Percentiles rank a stretch among this genome's conserved stretches.
Conservation (phyloP, 2,888 invertebrate genomes). For the Neocrepidodera transversa region DNA sequence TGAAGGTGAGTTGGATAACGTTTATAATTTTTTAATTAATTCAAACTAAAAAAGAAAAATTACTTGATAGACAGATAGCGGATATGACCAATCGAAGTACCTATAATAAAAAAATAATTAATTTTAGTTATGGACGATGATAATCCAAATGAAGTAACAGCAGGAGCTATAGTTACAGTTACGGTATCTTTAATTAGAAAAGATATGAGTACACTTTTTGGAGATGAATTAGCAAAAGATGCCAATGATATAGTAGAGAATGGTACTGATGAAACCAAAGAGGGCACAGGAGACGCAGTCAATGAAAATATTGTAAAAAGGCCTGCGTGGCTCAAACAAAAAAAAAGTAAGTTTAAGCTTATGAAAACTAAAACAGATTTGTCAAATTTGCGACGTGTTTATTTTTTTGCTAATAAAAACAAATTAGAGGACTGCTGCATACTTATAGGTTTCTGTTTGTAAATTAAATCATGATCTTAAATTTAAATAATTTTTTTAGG, state of each 20-base stretch:
- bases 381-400: too few relatives aligned
- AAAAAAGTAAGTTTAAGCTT: conserved; percentile 60
- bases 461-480: too few relatives aligned
- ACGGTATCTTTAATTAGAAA: conserved; percentile 86
- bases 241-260: conserved; percentile 61
- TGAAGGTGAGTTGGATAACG: conserved; percentile 87
- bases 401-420: too few relatives aligned
- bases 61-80: too few relatives aligned
- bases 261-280: conserved; percentile 61
- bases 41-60: not conserved
- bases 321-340: conserved; percentile 84
- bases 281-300: conserved; percentile 43
- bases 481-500: too few relatives aligned
- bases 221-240: conserved; percentile 72
- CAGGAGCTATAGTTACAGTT: conserved; percentile 97
- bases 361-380: not conserved
- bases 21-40: too few relatives aligned
- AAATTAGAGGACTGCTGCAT: too few relatives aligned
- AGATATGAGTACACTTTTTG: conserved; percentile 84
- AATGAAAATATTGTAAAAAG: conserved; percentile 67
- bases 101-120: too few relatives aligned
- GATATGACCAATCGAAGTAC: too few relatives aligned
- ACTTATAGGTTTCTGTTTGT: too few relatives aligned
- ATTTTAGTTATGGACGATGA: conserved; percentile 94
- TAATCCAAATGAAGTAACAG: conserved; percentile 94